Evolutionary conservation across 1,140 invertebrate genomes (phyloP).

Genomic region (Homalodisca vitripennis): DNA sequence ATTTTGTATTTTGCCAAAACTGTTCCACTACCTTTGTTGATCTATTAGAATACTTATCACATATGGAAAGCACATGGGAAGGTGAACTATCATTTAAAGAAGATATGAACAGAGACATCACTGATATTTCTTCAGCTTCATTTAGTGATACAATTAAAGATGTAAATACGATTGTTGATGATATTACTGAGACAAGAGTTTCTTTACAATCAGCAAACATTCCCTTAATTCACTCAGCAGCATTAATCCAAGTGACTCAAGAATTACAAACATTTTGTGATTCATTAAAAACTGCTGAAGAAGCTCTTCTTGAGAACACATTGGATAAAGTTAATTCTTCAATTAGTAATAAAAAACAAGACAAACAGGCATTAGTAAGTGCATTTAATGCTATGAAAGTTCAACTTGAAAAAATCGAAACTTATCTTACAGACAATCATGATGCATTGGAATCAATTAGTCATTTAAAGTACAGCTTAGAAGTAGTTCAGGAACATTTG

Average conservation of each 20-base stretch:
- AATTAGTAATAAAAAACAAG: neutral
- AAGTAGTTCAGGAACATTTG: conserved; percentile 10
- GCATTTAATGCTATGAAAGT: neutral
- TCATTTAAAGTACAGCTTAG: neutral
- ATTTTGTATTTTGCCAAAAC: neutral
- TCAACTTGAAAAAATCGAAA: conserved; percentile 7
- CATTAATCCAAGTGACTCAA: neutral
- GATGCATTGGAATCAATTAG: neutral
- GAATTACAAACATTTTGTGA: conserved; percentile 12
- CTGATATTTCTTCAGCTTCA: neutral
- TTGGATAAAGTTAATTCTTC: neutral
- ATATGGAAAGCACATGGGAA: neutral
- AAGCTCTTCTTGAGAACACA: neutral
- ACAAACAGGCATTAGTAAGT: neutral
- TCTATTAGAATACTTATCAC: neutral
- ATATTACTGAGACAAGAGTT: conserved; percentile 3
- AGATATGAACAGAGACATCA: neutral
- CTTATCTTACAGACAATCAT: neutral
- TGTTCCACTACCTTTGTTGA: neutral
- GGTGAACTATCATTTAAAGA: neutral
- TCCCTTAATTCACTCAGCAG: neutral
- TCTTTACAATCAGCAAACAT: neutral
- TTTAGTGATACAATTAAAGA: conserved; percentile 19
- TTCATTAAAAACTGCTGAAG: neutral
- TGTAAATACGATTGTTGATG: conserved; percentile 16